phyloP scores from a whole-genome alignment of 2,113 vertebrate species.

The Sphaerodactylus townsendi region DNA sequence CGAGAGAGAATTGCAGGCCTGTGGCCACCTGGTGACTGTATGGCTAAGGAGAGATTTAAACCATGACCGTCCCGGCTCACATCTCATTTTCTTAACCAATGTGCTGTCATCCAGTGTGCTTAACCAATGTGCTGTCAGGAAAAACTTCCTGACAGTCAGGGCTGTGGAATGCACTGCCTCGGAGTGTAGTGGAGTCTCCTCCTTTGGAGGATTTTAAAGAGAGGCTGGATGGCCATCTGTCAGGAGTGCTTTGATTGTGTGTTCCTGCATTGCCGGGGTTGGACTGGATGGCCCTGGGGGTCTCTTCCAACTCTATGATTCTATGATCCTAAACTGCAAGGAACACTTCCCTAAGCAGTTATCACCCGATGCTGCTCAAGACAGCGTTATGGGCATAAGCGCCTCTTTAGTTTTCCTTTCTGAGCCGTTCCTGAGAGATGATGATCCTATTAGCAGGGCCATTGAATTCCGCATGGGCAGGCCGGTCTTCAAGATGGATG shows the following conservation, averaged over 20 bases:
- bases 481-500: slow-evolving; percentile 28
- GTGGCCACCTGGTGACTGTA: not conserved
- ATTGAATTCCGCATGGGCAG: slow-evolving; percentile 16
- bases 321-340: not conserved
- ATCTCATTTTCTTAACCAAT: not conserved
- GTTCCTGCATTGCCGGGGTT: too few species aligned
- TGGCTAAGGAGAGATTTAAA: not conserved
- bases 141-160: too few species aligned
- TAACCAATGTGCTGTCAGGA: too few species aligned
- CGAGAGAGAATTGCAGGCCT: not conserved
- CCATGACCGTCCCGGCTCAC: not conserved
- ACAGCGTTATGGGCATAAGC: not conserved
- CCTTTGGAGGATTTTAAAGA: too few species aligned
- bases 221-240: too few species aligned
- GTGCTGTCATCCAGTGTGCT: too few species aligned
- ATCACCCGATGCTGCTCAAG: not conserved
- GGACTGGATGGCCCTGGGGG: too few species aligned
- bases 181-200: too few species aligned
- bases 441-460: slow-evolving; percentile 37
- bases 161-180: too few species aligned
- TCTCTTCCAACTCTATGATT: too few species aligned
- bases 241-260: too few species aligned
- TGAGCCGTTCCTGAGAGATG: slow-evolving; percentile 16
- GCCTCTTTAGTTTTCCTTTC: slow-evolving; percentile 1
- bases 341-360: not conserved